These are phyloP conservation scores for Synergus laeviventris DNA, from an alignment of 2,888 invertebrate species.

Conservation along the genomic window DNA sequence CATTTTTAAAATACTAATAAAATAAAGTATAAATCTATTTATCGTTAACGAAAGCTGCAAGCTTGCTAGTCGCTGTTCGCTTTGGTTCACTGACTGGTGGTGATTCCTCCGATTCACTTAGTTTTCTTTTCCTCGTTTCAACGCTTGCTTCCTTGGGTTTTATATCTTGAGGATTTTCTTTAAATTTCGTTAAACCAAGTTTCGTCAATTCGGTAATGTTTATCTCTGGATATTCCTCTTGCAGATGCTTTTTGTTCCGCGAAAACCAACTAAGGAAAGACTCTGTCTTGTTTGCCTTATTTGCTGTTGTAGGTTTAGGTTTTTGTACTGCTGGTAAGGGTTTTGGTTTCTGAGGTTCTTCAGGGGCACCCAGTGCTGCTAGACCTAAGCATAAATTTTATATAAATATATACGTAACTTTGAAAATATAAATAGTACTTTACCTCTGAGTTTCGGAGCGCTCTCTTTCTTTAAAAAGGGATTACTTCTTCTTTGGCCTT, in stretches of 20 bases:
- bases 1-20: not conserved
- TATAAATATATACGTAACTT: slow-evolving; percentile 66
- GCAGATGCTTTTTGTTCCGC: slow-evolving; percentile 78
- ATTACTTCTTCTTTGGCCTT: slow-evolving; percentile 69
- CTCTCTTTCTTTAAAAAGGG: slow-evolving; percentile 75
- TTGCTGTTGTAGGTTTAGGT: slow-evolving; percentile 55
- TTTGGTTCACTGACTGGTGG: slow-evolving; percentile 3
- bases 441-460: slow-evolving; percentile 56
- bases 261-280: slow-evolving; percentile 81
- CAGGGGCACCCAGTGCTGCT: slow-evolving; percentile 44
- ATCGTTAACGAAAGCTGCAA: slow-evolving; percentile 60
- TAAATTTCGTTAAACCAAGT: slow-evolving; percentile 78
- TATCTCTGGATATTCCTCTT: slow-evolving; percentile 79
- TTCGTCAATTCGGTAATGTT: slow-evolving; percentile 79
- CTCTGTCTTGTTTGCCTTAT: slow-evolving; percentile 63
- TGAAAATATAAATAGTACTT: slow-evolving; percentile 61
- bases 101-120: slow-evolving; percentile 42
- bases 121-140: slow-evolving; percentile 66
- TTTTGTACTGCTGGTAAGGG: slow-evolving; percentile 33
- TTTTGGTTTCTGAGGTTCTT: slow-evolving; percentile 40
- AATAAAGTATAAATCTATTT: not conserved
- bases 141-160: slow-evolving; percentile 40
- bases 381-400: slow-evolving; percentile 59
- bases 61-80: slow-evolving; percentile 57
- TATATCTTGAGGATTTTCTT: slow-evolving; percentile 61